phyloP scores from a whole-genome alignment of 2,797 vertebrate species.

The Danio choprae region DNA sequence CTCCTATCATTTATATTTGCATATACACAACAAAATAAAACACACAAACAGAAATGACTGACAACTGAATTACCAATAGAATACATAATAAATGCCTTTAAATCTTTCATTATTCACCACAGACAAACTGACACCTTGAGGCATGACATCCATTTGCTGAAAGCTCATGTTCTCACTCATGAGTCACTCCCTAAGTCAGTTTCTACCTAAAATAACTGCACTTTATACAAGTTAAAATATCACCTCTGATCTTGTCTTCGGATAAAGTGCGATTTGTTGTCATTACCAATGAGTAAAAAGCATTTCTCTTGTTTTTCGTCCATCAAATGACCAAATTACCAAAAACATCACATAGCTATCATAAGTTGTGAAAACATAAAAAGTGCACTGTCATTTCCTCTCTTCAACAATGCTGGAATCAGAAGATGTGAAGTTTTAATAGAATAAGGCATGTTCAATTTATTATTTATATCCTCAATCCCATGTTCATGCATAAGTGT shows the following conservation, averaged over 20 bases:
- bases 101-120: not conserved
- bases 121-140: not conserved
- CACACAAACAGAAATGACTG: not conserved
- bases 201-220: conserved; percentile 1
- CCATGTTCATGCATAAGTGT: not conserved
- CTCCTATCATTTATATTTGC: conserved; percentile 18
- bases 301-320: not conserved
- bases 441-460: conserved; percentile 1
- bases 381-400: not conserved
- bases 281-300: conserved; percentile 18
- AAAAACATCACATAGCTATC: not conserved
- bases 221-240: not conserved
- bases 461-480: conserved; percentile 17
- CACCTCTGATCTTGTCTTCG: not conserved
- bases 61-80: conserved; percentile 7
- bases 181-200: not conserved
- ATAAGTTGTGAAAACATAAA: conserved; percentile 1
- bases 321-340: not conserved
- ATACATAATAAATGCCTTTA: not conserved
- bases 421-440: not conserved
- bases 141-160: conserved; percentile 8
- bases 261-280: not conserved
- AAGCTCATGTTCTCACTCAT: not conserved
- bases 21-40: not conserved
- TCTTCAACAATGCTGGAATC: not conserved